Evolutionary conservation across 2,113 vertebrate genomes (phyloP).

Genomic region (Nanorana parkeri): DNA sequence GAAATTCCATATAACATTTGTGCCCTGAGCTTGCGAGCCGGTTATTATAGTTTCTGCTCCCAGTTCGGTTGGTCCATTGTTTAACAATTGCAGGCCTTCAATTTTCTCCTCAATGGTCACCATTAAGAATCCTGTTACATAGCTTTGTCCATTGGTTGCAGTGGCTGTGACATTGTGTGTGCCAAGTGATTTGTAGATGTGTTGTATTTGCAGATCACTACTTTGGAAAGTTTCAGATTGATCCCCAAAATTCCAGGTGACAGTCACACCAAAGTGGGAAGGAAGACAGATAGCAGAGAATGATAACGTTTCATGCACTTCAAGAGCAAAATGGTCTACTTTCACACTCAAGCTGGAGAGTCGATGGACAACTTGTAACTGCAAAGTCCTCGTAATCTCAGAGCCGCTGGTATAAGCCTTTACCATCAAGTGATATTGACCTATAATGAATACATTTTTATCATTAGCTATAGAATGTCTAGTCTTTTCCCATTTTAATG

Average conservation of each 20-base stretch:
- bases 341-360: conserved; percentile 66
- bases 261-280: conserved; percentile 58
- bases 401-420: conserved; percentile 66
- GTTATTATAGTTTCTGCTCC: conserved; percentile 63
- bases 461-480: not conserved
- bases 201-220: conserved; percentile 53
- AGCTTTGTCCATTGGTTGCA: conserved; percentile 68
- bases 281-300: conserved; percentile 68
- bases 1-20: conserved; percentile 70
- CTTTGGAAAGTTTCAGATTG: conserved; percentile 60
- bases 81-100: conserved; percentile 65
- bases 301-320: conserved; percentile 60
- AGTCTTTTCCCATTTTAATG: too few species aligned
- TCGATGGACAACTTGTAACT: conserved; percentile 62
- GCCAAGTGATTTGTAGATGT: conserved; percentile 64
- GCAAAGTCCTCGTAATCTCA: conserved; percentile 45
- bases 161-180: conserved; percentile 71
- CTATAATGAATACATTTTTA: conserved; percentile 60
- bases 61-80: conserved; percentile 65
- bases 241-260: conserved; percentile 74
- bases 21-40: conserved; percentile 66
- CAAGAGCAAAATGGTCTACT: conserved; percentile 51
- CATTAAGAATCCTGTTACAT: conserved; percentile 59
- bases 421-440: conserved; percentile 69
- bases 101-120: conserved; percentile 69